Base-by-base conservation (phyloP, 2,888 invertebrate genomes). In the Calameuta pallipes region DNA sequence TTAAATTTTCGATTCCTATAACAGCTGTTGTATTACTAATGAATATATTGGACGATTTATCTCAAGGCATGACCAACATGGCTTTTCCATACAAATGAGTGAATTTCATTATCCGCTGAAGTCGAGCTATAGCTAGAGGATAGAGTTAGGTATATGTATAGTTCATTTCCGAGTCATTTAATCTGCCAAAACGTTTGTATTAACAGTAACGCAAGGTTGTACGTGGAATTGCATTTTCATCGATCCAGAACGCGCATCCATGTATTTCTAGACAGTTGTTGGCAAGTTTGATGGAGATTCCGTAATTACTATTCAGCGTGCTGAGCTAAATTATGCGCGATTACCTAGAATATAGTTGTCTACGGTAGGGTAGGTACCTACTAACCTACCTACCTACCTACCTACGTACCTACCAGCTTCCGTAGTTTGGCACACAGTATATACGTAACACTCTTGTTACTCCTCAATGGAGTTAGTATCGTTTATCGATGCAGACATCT, bases 211-310 rank as follows among this genome's bases (percentile, higher is more conserved):
- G 56, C 23, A 56, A 56, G 23, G 23, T 56, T 56, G 56, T 56
- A 9, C 30, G n/a, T 37, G 13, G 37, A 74, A 74, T 74, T 36
- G 30, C 36, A 36, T 74, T 74, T 74, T 30, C 74, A 36, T 74
- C 74, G 74, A 37, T 34, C 74, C 74, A 30, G 12, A 30, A 36
- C 36, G 23, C 41, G 11, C 70, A 41, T 70, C 69, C 70, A 68
- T 74, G 74, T 74, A 73, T 69, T 79, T 74, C 73, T 56, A 76
- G 78, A 74, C 76, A 73, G 74, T 73, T 73, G 78, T 76, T 73
- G 69, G 78, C 75, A 76, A 73, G 78, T 78, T 78, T 77, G 79
- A 79, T 79, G 79, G 76, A 77, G 76, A 77, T 79, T 79, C 79
- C 74, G 76, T 79, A 79, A 79, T 79, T 79, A 79, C 79, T 77